Conservation (phyloP, 2,797 vertebrate species). For the Sebastes miniatus region DNA sequence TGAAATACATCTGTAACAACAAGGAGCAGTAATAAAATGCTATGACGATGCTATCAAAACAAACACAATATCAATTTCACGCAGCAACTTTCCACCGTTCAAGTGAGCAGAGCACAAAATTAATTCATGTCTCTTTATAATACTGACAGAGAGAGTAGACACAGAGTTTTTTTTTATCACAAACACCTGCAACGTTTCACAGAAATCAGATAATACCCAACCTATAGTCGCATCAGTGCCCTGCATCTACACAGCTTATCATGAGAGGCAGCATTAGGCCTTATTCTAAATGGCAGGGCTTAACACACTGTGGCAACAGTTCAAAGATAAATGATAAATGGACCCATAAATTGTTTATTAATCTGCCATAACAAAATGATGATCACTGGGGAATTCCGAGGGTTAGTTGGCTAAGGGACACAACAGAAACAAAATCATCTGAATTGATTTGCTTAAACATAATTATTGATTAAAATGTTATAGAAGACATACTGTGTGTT, state of each 20-base stretch:
- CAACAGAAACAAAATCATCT: background rate
- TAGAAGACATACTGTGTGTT: background rate
- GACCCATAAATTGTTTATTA: slow-evolving; percentile 35
- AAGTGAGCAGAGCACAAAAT: slow-evolving; percentile 24
- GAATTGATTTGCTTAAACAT: background rate
- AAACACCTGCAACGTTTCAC: background rate
- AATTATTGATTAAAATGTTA: background rate
- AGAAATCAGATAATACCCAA: slow-evolving; percentile 2
- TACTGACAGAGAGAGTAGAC: background rate
- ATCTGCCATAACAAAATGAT: slow-evolving; percentile 43
- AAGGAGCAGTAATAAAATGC: background rate
- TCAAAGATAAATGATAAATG: slow-evolving; percentile 48
- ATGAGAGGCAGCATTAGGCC: slow-evolving; percentile 9
- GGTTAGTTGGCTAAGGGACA: background rate
- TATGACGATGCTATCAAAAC: slow-evolving; percentile 9
- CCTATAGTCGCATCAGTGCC: background rate
- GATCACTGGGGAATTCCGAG: slow-evolving; percentile 6
- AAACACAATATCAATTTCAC: slow-evolving; percentile 22
- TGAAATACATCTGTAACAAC: background rate
- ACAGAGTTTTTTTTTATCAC: background rate
- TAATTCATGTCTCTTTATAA: slow-evolving; percentile 3
- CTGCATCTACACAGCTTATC: slow-evolving; percentile 16
- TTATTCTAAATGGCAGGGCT: slow-evolving; percentile 21
- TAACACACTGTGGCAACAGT: slow-evolving; percentile 27
- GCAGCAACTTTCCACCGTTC: background rate